Evolutionary conservation across 2,797 vertebrate species (phyloP).

Genomic region (Notolepis coatsorum): DNA sequence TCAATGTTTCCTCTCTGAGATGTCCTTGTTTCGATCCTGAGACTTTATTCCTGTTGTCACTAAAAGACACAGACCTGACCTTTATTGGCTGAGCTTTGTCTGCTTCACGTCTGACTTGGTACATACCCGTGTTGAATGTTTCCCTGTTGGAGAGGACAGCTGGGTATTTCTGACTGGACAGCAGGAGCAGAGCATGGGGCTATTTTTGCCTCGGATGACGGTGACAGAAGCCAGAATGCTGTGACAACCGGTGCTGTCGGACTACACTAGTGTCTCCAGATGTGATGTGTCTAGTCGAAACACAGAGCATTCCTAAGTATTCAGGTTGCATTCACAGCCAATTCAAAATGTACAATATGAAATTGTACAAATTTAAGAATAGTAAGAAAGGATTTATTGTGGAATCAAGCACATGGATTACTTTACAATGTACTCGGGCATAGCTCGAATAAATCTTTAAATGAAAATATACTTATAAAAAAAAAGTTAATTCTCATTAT

Average conservation of each 20-base stretch:
- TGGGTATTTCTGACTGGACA: constrained; percentile 66
- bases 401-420: neutral
- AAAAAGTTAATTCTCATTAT: neutral
- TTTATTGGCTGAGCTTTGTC: constrained; percentile 15
- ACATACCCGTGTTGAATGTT: constrained; percentile 45
- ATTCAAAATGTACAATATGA: neutral
- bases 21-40: neutral
- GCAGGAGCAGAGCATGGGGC: constrained; percentile 32
- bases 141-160: constrained; percentile 59
- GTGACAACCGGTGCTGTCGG: constrained; percentile 45
- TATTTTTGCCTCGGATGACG: constrained; percentile 63
- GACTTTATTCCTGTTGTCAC: constrained; percentile 1
- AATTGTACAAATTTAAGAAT: too few relatives aligned
- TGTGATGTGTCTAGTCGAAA: constrained; percentile 18
- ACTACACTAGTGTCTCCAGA: constrained; percentile 40
- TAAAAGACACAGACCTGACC: constrained; percentile 21
- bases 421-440: neutral
- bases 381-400: too few relatives aligned
- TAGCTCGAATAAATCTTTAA: neutral
- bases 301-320: constrained; percentile 24
- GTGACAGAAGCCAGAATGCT: constrained; percentile 63
- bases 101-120: constrained; percentile 51
- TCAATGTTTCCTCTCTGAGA: neutral
- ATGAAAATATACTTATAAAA: neutral
- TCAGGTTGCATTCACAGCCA: constrained; percentile 7